These are phyloP conservation scores for Atta colombica DNA, from an alignment of 1,140 invertebrate species.

Conservation along the genomic window DNA sequence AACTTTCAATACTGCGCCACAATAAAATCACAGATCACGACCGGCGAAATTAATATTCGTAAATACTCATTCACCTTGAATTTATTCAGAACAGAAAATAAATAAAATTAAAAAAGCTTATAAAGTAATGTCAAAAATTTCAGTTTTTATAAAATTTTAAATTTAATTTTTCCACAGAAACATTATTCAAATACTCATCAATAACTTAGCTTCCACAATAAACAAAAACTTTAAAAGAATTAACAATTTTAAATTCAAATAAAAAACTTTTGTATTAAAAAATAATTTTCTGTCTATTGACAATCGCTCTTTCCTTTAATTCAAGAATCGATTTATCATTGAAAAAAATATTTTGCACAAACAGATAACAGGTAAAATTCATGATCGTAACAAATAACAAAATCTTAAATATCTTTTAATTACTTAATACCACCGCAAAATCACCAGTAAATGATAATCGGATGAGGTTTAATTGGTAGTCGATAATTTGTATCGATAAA, in stretches of 20 bases:
- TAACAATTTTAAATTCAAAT: neutral
- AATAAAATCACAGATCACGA: slow-evolving; percentile 26
- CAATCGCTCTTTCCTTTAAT: neutral
- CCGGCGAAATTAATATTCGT: slow-evolving; percentile 6
- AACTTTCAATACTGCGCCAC: slow-evolving; percentile 18
- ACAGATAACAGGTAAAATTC: slow-evolving; percentile 34
- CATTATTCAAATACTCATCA: neutral
- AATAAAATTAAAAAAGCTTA: slow-evolving; percentile 10
- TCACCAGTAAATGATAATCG: neutral
- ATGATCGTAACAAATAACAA: neutral
- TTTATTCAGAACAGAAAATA: neutral
- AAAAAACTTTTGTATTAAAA: slow-evolving; percentile 1
- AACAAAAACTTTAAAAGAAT: neutral
- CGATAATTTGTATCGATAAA: neutral
- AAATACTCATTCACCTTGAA: neutral
- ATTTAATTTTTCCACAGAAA: neutral
- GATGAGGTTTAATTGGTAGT: neutral
- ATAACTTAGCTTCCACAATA: neutral
- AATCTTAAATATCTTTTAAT: slow-evolving; percentile 17
- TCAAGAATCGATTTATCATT: neutral
- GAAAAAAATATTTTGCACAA: slow-evolving; percentile 13
- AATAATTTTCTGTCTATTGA: neutral
- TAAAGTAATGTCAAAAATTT: neutral
- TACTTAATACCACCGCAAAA: neutral
- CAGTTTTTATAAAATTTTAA: neutral